Evolutionary conservation across 2,797 vertebrate genomes (phyloP).

Genomic region (Cirrhinus molitorella): DNA sequence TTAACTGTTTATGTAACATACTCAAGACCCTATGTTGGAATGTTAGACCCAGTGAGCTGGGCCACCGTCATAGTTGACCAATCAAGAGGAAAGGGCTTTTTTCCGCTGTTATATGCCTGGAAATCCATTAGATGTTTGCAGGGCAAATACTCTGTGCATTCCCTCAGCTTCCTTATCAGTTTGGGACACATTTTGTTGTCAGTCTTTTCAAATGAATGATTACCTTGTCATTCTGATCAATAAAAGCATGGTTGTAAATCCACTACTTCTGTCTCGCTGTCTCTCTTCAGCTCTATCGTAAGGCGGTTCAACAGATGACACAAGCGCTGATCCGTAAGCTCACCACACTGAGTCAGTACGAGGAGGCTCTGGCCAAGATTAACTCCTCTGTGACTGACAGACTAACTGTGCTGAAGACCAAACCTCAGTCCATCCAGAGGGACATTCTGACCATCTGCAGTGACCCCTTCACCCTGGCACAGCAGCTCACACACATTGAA

Average conservation of each 20-base stretch:
- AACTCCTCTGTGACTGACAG: conserved; percentile 84
- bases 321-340: conserved; percentile 89
- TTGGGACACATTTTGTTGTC: conserved; percentile 20
- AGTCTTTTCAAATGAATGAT: conserved; percentile 19
- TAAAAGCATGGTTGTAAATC: conserved; percentile 38
- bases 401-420: conserved; percentile 85
- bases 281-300: conserved; percentile 85
- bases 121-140: conserved; percentile 32
- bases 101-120: not conserved
- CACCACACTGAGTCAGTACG: conserved; percentile 88
- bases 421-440: conserved; percentile 88
- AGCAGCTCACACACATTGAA: conserved; percentile 96
- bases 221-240: conserved; percentile 11
- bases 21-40: conserved; percentile 20
- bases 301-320: conserved; percentile 87
- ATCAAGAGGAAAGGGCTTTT: conserved; percentile 25
- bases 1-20: conserved; percentile 42
- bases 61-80: conserved; percentile 10
- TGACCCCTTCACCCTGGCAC: conserved; percentile 91
- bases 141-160: not conserved
- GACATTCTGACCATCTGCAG: conserved; percentile 90
- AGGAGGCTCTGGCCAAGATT: conserved; percentile 91
- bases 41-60: not conserved
- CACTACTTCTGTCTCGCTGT: not conserved
- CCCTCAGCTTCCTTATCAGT: conserved; percentile 29